A percentile compares a stretch with the other conserved stretches of the same genome.
Conservation (phyloP, 2,888 invertebrate genomes). For the Melanostoma scalare region DNA sequence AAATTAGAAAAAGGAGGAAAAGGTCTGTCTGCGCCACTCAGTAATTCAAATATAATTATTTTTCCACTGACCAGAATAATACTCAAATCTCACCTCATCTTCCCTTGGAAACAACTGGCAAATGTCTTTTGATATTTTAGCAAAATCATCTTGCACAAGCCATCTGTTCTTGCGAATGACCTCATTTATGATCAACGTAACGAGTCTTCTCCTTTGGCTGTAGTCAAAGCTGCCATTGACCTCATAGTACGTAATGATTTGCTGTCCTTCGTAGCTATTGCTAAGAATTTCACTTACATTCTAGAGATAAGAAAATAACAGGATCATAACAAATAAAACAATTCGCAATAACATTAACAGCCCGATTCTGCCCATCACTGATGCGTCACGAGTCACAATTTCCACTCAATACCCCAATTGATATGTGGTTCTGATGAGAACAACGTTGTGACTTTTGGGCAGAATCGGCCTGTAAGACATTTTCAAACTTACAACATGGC, state of each 20-base stretch:
- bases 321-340: neutral
- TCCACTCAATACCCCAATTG: no score
- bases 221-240: conserved; percentile 61
- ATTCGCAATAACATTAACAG: neutral
- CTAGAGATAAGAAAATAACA: conserved; percentile 1
- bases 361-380: no score
- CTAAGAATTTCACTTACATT: conserved; percentile 50
- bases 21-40: no score
- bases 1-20: no score
- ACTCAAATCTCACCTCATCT: conserved; percentile 39
- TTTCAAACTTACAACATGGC: conserved; percentile 46
- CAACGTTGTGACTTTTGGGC: no score
- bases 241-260: conserved; percentile 63
- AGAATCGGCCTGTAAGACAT: no score
- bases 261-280: conserved; percentile 56
- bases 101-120: conserved; percentile 56
- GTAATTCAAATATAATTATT: no score
- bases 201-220: conserved; percentile 57
- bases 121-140: conserved; percentile 51
- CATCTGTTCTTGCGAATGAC: conserved; percentile 57
- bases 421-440: no score
- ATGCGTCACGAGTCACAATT: no score
- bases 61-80: no score
- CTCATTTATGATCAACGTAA: conserved; percentile 59
- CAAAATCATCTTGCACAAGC: conserved; percentile 65